Base-by-base conservation (phyloP, 2,797 vertebrate genomes). In the Periparus ater region DNA sequence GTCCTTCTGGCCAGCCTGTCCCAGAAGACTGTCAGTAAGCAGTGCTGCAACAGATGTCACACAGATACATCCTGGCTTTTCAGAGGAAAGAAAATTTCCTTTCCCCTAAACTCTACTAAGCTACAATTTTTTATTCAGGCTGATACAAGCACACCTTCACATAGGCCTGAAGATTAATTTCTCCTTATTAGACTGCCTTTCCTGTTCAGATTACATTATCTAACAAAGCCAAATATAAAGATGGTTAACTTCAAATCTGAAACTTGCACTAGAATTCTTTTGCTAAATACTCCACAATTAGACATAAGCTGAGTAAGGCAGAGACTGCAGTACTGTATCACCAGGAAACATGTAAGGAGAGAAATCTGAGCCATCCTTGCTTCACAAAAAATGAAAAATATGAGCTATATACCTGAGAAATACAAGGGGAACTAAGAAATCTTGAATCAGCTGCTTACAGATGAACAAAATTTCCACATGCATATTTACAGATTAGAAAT, bases 271-370 rank as follows among this genome's bases (percentile, higher is more conserved):
- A 72, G 26, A 79, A 80, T 82, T 83, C 32, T 76, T 95, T 88
- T 74, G 67, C 76, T 85, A 85, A 96, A 87, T 77, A 79, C 60
- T 90, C 87, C 89, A 72, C 57, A 96, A 89, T 91, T 94, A 95
- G 42, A 81, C 70, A 68, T 26, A 78, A 94, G n/a, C 85, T 90
- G 85, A 96, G 58, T 85, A 92, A 94, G 70, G 38, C 44, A 90
- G 86, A 93, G 66, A 66, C 87, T 91, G 78, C 70, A 77, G 47
- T 53, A 54, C 57, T 90, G 36, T 86, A 76, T 90, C 32, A 19
- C 85, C 32, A 70, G 72, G 83, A 96, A 90, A 87, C 60, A 54
- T 1, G 4, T 8, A 89, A n/a, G 20, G 48, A 83, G n/a, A 82
- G 71, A 94, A 92, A 95, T 70, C 53, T 54, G 45, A 94, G 32